These are phyloP conservation scores for Aleadryas rufinucha DNA, from an alignment of 2,113 vertebrate genomes.

Conservation along the genomic window DNA sequence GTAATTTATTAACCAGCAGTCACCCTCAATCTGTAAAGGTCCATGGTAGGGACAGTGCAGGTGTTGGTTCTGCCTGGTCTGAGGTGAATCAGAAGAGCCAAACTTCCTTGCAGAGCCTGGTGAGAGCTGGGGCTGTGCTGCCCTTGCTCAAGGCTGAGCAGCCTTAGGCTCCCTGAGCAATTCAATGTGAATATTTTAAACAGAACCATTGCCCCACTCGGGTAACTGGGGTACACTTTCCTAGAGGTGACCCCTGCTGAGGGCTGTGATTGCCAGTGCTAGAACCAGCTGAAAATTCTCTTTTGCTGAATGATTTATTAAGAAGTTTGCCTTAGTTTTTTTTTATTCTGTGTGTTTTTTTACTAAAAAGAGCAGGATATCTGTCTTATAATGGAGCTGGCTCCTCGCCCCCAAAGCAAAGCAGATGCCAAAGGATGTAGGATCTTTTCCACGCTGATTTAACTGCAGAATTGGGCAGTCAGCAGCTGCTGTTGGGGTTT, in stretches of 20 bases:
- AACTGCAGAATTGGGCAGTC: background rate
- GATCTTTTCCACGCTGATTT: background rate
- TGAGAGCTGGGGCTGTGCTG: background rate
- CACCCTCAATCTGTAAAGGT: background rate
- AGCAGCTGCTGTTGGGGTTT: background rate
- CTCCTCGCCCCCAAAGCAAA: background rate
- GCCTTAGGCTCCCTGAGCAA: background rate
- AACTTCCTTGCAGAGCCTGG: background rate
- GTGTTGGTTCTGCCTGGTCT: background rate
- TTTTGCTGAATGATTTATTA: background rate
- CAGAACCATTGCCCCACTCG: background rate
- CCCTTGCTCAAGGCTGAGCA: background rate
- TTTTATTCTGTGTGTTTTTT: background rate
- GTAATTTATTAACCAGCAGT: background rate
- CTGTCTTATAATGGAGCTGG: background rate
- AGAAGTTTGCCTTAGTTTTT: background rate
- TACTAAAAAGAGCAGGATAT: background rate
- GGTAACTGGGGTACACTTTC: background rate
- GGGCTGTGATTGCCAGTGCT: background rate
- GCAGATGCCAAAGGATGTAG: background rate
- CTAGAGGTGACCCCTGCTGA: accelerated
- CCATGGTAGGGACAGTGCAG: accelerated
- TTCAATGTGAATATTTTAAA: background rate
- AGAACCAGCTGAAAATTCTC: background rate
- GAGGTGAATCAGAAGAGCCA: background rate